Percentiles rank a stretch among this genome's conserved stretches.
phyloP scores from a whole-genome alignment of 2,888 invertebrate species.

The Hirtodrosophila cameraria region DNA sequence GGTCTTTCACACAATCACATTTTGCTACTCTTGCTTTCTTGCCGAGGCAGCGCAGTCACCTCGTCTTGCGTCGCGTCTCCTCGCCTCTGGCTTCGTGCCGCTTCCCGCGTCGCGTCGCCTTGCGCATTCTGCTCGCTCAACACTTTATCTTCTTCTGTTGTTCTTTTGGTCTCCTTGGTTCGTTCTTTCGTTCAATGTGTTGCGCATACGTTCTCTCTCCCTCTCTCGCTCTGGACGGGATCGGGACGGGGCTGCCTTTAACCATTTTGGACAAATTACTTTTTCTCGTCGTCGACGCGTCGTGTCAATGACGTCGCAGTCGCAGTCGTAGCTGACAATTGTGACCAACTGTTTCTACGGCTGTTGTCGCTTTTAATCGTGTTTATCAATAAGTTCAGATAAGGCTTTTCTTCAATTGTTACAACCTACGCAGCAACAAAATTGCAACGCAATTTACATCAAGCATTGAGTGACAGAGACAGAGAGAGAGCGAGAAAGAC shows the following conservation, averaged over 20 bases:
- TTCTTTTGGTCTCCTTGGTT: constrained; percentile 37
- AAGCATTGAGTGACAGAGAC: too few relatives aligned
- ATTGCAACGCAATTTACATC: constrained; percentile 42
- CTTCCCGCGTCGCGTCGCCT: constrained; percentile 12
- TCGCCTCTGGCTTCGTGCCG: constrained; percentile 17
- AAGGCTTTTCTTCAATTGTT: constrained; percentile 1
- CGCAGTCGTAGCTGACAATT: constrained; percentile 18
- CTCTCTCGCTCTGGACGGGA: too few relatives aligned
- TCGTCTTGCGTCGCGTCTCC: constrained; percentile 21
- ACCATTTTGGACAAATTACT: constrained; percentile 65
- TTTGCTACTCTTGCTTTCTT: constrained; percentile 69
- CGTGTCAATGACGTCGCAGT: constrained; percentile 52
- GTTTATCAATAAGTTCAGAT: constrained; percentile 14
- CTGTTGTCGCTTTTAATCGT: constrained; percentile 27
- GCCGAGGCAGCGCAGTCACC: constrained; percentile 19
- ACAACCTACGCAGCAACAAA: constrained; percentile 20
- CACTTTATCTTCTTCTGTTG: constrained; percentile 55
- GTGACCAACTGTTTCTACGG: constrained; percentile 11
- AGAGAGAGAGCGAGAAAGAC: neutral
- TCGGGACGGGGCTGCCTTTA: constrained; percentile 43
- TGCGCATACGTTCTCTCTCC: constrained; percentile 39
- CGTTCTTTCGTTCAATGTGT: constrained; percentile 43
- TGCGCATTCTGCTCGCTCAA: constrained; percentile 63
- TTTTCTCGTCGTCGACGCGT: constrained; percentile 36
- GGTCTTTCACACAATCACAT: constrained; percentile 52